Evolutionary conservation across 92 coral and sea anemone species (phyloP).

Genomic region (Bergia puertoricense): DNA sequence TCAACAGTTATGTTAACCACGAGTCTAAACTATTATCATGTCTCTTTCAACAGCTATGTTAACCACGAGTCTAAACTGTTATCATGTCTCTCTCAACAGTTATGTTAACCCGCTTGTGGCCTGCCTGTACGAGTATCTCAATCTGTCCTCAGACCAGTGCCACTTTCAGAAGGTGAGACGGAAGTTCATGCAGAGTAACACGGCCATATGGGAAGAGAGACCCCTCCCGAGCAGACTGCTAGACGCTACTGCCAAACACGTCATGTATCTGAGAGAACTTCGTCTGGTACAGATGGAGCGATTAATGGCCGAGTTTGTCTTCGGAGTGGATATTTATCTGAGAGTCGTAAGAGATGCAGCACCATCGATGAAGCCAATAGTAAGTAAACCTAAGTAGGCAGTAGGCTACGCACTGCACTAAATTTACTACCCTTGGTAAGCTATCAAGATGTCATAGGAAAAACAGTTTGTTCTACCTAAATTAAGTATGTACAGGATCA

Average conservation of each 20-base stretch:
- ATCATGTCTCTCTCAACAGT: conserved; percentile 28
- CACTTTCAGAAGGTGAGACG: conserved; percentile 86
- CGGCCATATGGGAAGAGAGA: conserved; percentile 81
- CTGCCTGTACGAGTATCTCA: conserved; percentile 89
- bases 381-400: conserved; percentile 15
- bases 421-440: too few species aligned
- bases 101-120: conserved; percentile 84
- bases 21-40: too few species aligned
- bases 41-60: too few species aligned
- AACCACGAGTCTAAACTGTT: too few species aligned
- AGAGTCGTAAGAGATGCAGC: conserved; percentile 72
- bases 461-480: too few species aligned
- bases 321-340: conserved; percentile 89
- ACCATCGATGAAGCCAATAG: conserved; percentile 60
- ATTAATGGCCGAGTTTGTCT: conserved; percentile 87
- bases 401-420: too few species aligned
- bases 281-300: conserved; percentile 98
- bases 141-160: conserved; percentile 83
- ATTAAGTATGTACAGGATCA: too few species aligned
- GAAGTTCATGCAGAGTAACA: conserved; percentile 72
- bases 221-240: conserved; percentile 73
- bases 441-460: neutral
- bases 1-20: too few species aligned
- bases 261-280: conserved; percentile 95
- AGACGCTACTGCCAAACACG: conserved; percentile 89